These are phyloP conservation scores for Rhadina sibilatrix DNA, from an alignment of 2,113 vertebrate genomes.

Conservation along the genomic window DNA sequence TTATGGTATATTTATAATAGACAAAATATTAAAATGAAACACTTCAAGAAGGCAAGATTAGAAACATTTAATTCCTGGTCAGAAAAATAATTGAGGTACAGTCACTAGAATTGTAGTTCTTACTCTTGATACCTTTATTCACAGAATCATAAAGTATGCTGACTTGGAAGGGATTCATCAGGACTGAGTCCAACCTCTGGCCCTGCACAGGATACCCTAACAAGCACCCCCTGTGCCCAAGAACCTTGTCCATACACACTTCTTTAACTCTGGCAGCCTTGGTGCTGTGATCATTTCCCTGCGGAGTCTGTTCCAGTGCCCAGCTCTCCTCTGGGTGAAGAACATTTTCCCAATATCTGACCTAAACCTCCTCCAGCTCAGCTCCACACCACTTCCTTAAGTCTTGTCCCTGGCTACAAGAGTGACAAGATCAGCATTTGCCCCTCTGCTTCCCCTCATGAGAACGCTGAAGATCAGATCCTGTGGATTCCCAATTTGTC, in stretches of 20 bases:
- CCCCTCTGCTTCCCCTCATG: background rate
- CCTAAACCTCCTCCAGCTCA: background rate
- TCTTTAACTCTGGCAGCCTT: background rate
- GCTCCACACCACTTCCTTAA: background rate
- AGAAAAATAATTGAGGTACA: background rate
- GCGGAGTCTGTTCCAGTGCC: background rate
- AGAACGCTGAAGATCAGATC: background rate
- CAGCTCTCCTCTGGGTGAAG: background rate
- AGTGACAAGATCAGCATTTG: background rate
- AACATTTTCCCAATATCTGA: background rate
- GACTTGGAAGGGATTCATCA: background rate
- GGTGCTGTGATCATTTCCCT: background rate
- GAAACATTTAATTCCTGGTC: background rate
- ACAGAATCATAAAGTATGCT: background rate
- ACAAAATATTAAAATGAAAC: background rate
- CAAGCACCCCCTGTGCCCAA: background rate
- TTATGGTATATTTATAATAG: background rate
- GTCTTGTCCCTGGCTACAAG: background rate
- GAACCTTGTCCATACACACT: background rate
- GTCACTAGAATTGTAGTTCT: background rate
- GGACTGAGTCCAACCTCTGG: rapidly evolving
- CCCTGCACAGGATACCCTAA: background rate
- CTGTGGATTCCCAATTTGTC: background rate
- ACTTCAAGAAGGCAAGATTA: background rate
- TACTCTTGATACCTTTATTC: background rate